These are phyloP conservation scores for Irena cyanogastra DNA, from an alignment of 2,113 vertebrate genomes.

Conservation along the genomic window DNA sequence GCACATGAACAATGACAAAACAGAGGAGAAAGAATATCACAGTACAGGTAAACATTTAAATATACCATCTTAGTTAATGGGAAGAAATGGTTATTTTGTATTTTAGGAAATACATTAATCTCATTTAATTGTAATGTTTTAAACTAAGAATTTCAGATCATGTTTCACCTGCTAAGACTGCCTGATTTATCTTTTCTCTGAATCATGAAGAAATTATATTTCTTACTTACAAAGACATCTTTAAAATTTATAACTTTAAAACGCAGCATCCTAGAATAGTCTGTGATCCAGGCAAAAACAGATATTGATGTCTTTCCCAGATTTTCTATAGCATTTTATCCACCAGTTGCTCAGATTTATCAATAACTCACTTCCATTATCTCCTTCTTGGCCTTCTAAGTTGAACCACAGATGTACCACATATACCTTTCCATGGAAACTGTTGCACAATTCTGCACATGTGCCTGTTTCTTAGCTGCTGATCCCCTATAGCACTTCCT, in stretches of 20 bases:
- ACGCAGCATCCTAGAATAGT: not conserved
- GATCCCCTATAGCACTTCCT: fast-evolving
- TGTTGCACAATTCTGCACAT: not conserved
- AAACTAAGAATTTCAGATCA: not conserved
- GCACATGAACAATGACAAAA: not conserved
- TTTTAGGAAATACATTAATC: not conserved
- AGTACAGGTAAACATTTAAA: not conserved
- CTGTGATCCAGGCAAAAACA: not conserved
- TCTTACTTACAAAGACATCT: not conserved
- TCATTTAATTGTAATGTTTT: not conserved
- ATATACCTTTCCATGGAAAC: not conserved
- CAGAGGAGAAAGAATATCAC: not conserved
- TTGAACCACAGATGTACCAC: not conserved
- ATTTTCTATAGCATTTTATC: not conserved
- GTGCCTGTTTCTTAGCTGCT: not conserved
- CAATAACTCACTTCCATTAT: not conserved
- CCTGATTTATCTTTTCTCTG: not conserved
- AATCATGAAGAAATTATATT: not conserved
- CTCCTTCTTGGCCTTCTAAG: not conserved
- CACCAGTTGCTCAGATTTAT: not conserved
- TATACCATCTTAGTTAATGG: not conserved
- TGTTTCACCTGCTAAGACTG: not conserved
- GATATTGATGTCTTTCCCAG: not conserved
- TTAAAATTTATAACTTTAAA: not conserved
- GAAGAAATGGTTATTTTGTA: not conserved